phyloP scores from a whole-genome alignment of 1,140 invertebrate species.

The Ruditapes philippinarum region DNA sequence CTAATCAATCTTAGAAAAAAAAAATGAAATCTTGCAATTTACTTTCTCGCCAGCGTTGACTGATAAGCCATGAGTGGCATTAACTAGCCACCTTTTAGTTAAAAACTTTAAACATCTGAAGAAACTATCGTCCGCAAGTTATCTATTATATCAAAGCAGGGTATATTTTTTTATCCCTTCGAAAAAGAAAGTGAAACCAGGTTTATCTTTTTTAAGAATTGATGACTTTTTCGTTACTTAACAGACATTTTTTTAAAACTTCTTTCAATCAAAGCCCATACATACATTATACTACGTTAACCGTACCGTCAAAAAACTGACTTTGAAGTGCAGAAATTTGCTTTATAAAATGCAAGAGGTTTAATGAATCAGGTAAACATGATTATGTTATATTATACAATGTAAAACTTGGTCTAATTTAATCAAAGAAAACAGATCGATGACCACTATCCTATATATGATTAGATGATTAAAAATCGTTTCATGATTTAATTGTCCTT shows the following conservation, averaged over 20 bases:
- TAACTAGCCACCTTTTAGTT: too few species aligned
- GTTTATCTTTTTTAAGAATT: conserved; percentile 1
- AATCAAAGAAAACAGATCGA: neutral
- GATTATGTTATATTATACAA: too few species aligned
- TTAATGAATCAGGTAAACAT: too few species aligned
- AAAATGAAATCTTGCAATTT: neutral
- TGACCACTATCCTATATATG: neutral
- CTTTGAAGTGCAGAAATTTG: too few species aligned
- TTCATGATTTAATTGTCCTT: neutral
- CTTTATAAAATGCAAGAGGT: too few species aligned
- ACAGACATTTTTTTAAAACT: too few species aligned
- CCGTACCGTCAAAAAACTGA: too few species aligned
- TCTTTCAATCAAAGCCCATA: too few species aligned
- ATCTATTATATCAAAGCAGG: neutral
- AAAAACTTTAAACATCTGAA: too few species aligned
- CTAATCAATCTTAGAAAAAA: neutral
- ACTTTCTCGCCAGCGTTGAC: neutral
- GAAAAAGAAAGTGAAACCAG: conserved; percentile 2
- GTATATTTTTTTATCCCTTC: neutral
- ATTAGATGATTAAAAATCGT: neutral
- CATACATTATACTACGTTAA: too few species aligned
- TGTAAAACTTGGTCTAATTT: neutral
- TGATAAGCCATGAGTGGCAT: neutral
- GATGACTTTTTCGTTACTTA: neutral
- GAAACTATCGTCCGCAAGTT: too few species aligned